Evolutionary conservation across 2,888 invertebrate species (phyloP).

Genomic region (Adela reaumurella): DNA sequence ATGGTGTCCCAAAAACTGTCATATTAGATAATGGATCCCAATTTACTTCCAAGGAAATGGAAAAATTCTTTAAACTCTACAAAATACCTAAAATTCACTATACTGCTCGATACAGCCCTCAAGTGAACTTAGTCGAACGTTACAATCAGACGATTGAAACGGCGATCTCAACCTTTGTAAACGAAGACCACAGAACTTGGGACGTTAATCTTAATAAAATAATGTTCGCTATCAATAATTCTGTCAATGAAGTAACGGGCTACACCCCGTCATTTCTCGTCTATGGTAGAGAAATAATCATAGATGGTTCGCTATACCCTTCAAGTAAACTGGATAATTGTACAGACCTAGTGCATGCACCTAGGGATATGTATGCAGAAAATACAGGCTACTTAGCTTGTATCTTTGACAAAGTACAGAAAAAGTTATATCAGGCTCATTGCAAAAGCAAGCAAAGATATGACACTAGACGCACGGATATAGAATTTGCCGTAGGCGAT

Average conservation of each 20-base stretch:
- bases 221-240: constrained; percentile 16
- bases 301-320: background rate
- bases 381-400: constrained; percentile 2
- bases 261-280: constrained; percentile 15
- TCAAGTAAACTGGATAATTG: no score
- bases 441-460: background rate
- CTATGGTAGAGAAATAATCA: constrained; percentile 10
- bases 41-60: constrained; percentile 9
- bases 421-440: background rate
- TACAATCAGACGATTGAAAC: constrained; percentile 5
- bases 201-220: constrained; percentile 15
- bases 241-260: constrained; percentile 8
- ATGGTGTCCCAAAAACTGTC: constrained; percentile 16
- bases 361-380: constrained; percentile 6
- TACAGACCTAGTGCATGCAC: background rate
- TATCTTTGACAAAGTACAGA: constrained; percentile 2
- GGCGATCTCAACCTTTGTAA: background rate
- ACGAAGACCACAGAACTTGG: constrained; percentile 12
- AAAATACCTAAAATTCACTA: constrained; percentile 13
- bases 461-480: background rate
- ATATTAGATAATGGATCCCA: constrained; percentile 16
- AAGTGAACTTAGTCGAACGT: constrained; percentile 4
- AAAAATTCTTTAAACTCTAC: constrained; percentile 10
- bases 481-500: constrained; percentile 7
- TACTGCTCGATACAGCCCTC: constrained; percentile 5